phyloP scores from a whole-genome alignment of 2,888 invertebrate species.

The Hedychridium roseum region DNA sequence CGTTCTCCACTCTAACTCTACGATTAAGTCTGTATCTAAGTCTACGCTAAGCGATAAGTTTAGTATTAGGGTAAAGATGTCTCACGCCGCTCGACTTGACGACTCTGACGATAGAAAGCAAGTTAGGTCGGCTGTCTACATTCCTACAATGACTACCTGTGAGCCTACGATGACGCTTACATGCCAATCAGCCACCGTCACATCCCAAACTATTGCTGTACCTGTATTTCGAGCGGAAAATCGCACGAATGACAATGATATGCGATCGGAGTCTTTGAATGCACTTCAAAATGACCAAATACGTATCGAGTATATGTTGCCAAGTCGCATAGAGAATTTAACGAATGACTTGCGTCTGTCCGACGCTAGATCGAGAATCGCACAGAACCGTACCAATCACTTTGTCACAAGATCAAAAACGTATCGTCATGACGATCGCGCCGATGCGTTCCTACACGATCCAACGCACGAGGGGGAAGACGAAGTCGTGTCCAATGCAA shows the following conservation, averaged over 20 bases:
- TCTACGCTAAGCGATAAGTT: slow-evolving; percentile 58
- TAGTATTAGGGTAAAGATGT: slow-evolving; percentile 57
- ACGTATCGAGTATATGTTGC: slow-evolving; percentile 24
- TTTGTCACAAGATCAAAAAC: slow-evolving; percentile 17
- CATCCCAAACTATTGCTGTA: slow-evolving; percentile 62
- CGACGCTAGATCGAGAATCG: slow-evolving; percentile 15
- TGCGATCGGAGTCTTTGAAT: slow-evolving; percentile 23
- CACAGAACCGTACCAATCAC: slow-evolving; percentile 10
- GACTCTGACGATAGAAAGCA: slow-evolving; percentile 40
- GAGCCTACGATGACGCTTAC: slow-evolving; percentile 65
- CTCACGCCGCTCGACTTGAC: slow-evolving; percentile 49
- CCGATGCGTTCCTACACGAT: no score
- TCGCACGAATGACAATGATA: slow-evolving; percentile 44
- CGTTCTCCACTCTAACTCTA: slow-evolving; percentile 55
- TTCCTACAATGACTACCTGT: slow-evolving; percentile 64
- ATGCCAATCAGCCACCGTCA: slow-evolving; percentile 61
- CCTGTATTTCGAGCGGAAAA: slow-evolving; percentile 54
- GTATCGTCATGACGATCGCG: slow-evolving; percentile 10
- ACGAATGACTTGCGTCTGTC: slow-evolving; percentile 18
- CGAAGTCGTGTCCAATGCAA: no score
- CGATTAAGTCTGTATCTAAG: slow-evolving; percentile 60
- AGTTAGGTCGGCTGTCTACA: slow-evolving; percentile 57
- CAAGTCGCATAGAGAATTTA: slow-evolving; percentile 20
- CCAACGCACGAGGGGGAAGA: no score
- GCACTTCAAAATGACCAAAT: slow-evolving; percentile 39